phyloP scores from a whole-genome alignment of 2,888 invertebrate genomes.

The Mimas tiliae region DNA sequence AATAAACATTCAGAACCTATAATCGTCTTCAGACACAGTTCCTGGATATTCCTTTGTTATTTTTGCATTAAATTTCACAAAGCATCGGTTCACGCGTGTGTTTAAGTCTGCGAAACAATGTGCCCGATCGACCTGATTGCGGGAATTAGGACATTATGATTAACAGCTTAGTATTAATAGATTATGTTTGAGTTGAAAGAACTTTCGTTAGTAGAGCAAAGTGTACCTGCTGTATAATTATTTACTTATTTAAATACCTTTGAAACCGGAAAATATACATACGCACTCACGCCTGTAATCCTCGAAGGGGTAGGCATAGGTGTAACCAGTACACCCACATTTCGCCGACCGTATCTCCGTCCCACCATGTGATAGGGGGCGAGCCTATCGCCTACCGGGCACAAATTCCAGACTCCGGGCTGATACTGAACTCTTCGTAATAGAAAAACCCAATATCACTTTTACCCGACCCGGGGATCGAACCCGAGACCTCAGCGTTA shows the following conservation, averaged over 20 bases:
- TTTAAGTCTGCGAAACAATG: slow-evolving; percentile 9
- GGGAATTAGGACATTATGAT: slow-evolving; percentile 28
- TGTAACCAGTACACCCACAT: too few species aligned
- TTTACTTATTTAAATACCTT: neutral
- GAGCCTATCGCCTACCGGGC: too few species aligned
- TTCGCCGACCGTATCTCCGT: too few species aligned
- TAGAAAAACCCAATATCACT: too few species aligned
- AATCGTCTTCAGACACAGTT: neutral
- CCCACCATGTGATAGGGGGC: too few species aligned
- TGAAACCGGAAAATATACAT: too few species aligned
- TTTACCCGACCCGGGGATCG: too few species aligned
- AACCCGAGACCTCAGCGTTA: too few species aligned
- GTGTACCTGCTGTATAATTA: neutral
- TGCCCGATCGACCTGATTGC: slow-evolving; percentile 4
- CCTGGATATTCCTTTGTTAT: neutral
- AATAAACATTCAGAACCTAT: neutral
- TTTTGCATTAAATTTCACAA: slow-evolving; percentile 5
- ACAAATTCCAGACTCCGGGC: too few species aligned
- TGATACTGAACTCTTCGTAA: too few species aligned
- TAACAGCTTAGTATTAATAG: slow-evolving; percentile 16
- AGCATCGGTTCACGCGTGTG: neutral
- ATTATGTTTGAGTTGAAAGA: slow-evolving; percentile 36
- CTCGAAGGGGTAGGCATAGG: too few species aligned
- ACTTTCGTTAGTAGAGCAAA: slow-evolving; percentile 5
- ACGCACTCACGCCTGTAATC: too few species aligned